Conservation (phyloP, 2,113 vertebrate species). For the Odobenus rosmarus region DNA sequence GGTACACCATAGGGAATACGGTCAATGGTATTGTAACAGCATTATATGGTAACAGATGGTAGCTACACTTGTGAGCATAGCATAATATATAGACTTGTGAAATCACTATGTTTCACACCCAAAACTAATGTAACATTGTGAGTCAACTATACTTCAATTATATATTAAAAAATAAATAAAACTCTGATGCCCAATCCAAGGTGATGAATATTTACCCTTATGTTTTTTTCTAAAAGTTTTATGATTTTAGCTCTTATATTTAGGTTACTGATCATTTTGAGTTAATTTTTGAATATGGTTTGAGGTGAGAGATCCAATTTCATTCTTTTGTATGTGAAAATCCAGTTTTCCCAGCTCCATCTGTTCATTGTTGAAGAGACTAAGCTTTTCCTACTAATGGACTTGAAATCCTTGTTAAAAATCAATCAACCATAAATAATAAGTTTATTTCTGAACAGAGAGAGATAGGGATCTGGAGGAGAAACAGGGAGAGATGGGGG, state of each 20-base stretch:
- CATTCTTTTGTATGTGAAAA: background rate
- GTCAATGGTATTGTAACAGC: background rate
- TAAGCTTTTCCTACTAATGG: background rate
- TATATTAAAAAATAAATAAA: background rate
- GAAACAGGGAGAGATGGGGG: background rate
- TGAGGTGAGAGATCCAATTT: background rate
- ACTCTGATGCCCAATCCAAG: background rate
- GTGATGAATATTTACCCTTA: background rate
- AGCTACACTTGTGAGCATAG: background rate
- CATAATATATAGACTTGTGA: background rate
- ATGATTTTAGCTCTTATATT: background rate
- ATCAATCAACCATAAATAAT: background rate
- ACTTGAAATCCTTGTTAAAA: background rate
- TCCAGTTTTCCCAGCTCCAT: fast-evolving
- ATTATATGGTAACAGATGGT: background rate
- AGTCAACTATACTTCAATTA: background rate
- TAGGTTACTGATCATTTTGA: background rate
- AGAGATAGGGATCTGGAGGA: background rate
- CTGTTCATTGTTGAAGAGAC: background rate
- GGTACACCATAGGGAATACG: background rate
- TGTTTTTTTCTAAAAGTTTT: background rate
- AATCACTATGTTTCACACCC: background rate
- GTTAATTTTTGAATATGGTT: background rate
- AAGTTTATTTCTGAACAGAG: background rate
- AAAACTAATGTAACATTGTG: background rate